Evolutionary conservation across 2,113 vertebrate genomes (phyloP), one percentile per base, ranked within the genome.

Genomic region (Telmatochromis sp.): DNA sequence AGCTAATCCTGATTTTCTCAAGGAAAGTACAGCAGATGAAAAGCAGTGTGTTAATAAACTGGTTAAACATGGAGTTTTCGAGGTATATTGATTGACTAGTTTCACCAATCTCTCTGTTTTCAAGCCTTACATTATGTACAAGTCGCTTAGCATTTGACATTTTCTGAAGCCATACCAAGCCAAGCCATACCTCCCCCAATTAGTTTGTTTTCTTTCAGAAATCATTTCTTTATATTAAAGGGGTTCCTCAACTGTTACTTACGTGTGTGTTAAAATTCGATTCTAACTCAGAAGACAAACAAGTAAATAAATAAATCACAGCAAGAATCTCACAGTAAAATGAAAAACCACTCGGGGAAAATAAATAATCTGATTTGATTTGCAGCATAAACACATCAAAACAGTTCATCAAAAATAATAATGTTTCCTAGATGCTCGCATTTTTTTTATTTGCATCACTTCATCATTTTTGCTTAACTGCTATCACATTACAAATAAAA

Each of bases 1-100:
- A 91, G 83, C 90, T 88, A 55, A 94, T 91, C 73, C 80, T 91
- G 82, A 91, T 95, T 92, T 89, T 23, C 80, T 81, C 31, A 82
- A 75, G 93, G 42, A 91, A 65, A 85, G 79, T 84, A 14, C 82
- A 58, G n/a, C 49, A 89, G 73, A 94, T 93, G 58, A 91, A 87
- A 82, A 83, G 57, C 87, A 80, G 28, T 58, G 78, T 81, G 58
- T 89, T 91, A 93, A 92, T 88, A 88, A 91, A 90, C 80, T 91
- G 85, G 81, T 73, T 85, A 88, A 88, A 92, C 86, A 92, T 88
- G 70, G 87, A 68, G 40, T 87, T 91, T 84, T 57, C 58, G 60
- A 42, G 6, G 26, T 54, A 51, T 45, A 63, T 63, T 65, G 47
- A 35, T 80, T 88, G n/a, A 40, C 9, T 42, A 17, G 68, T n/a